Evolutionary conservation across 2,797 vertebrate genomes (phyloP), one percentile per base, ranked within the genome.

Genomic region (Menidia menidia): DNA sequence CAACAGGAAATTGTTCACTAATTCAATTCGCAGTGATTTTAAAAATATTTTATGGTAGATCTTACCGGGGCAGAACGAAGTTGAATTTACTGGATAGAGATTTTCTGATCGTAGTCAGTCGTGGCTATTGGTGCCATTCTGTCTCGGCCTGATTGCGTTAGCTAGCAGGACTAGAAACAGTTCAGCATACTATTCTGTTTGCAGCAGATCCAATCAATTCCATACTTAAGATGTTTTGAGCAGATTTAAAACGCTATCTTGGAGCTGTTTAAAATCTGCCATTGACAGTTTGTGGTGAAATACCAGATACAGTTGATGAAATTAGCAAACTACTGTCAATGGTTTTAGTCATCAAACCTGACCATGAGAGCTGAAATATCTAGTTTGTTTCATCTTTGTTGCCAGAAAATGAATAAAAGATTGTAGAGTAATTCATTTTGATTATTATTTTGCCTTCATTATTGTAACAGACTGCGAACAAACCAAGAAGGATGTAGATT

Each of bases 11-110:
- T 48, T 48, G 16, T 18, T 16, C 19, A 32, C 51, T 35, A 55
- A 25, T 35, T 65, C n/a, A 55, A 18, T 55, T 55, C 41, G 15
- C 53, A 16, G 16, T 55, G 51, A 55, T n/a, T n/a, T 53, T 13
- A 64, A 44, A 50, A 31, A 7, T 39, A 7, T 39, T 39, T 39
- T 39, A 39, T 39, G 6, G 35, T 39, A 39, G 7, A 7, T 5
- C 35, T 10, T 39, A 10, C 10, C 7, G 10, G 35, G 35, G 35
- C 35, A 32, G 50, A 35, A 53, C 33, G 12, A 39, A 43, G 15
- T 9, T 31, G 42, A 1, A 0, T 31, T 51, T 51, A 16, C 16
- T 16, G 18, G 32, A 39, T 10, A 39, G 10, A 39, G 10, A 39
- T 5, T 2, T 25, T 25, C 25, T 25, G 25, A 25, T 25, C 25